Percentiles rank a stretch among this genome's conserved stretches.
These are phyloP conservation scores for Callopanchax toddi DNA, from an alignment of 2,113 vertebrate genomes.

Conservation along the genomic window DNA sequence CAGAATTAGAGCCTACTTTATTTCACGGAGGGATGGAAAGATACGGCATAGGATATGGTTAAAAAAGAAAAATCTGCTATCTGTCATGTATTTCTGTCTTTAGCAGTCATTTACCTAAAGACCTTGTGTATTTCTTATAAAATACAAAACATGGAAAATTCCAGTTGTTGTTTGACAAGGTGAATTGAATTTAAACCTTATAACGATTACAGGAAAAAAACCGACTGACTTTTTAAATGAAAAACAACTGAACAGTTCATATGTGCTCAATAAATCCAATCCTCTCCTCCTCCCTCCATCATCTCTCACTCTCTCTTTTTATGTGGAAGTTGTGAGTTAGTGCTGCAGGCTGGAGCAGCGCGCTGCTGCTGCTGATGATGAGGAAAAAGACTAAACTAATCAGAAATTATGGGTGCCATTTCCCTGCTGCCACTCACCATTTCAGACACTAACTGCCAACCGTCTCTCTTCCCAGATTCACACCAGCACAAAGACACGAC, in stretches of 20 bases:
- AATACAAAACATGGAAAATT: conserved; percentile 3
- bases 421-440: conserved; percentile 59
- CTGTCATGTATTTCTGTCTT: conserved; percentile 44
- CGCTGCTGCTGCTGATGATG: conserved; percentile 48
- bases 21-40: conserved; percentile 62
- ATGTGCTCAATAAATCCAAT: conserved; percentile 25
- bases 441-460: conserved; percentile 33
- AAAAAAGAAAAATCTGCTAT: conserved; percentile 21
- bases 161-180: conserved; percentile 11
- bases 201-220: conserved; percentile 28
- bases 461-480: conserved; percentile 17
- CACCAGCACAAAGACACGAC: not conserved
- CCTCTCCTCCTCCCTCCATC: not conserved
- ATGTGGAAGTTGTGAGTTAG: conserved; percentile 19
- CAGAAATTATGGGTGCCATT: conserved; percentile 59
- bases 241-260: conserved; percentile 41
- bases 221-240: conserved; percentile 17
- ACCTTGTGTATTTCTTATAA: not conserved
- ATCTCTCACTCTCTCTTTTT: not conserved
- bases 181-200: conserved; percentile 8
- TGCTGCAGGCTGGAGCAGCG: conserved; percentile 17
- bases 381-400: conserved; percentile 66
- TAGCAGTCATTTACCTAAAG: conserved; percentile 29
- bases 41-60: conserved; percentile 47
- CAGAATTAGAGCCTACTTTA: conserved; percentile 69